Base-by-base conservation (phyloP, 2,888 invertebrate species). In the Acleris sparsana region DNA sequence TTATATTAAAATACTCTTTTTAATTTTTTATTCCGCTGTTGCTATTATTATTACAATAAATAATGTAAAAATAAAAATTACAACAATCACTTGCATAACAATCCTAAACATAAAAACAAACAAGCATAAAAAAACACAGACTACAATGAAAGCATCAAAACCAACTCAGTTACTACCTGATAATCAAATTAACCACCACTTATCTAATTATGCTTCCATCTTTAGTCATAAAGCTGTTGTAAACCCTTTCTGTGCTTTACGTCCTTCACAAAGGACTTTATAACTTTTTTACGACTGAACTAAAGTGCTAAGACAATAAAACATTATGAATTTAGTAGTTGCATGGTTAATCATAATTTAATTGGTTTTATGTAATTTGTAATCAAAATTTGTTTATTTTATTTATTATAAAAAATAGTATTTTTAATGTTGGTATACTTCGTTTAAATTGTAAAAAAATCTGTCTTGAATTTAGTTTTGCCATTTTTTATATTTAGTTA, bases 241-340 rank as follows among this genome's bases (percentile, higher is more conserved):
- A 76, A 75, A 78, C 81, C 80, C 79, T 81, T 79, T 80, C 74
- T 75, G 70, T 67, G 76, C 71, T 77, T 75, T 75, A 79, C 70
- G 73, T 67, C 72, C 62, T 75, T 71, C 75, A 79, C 82, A 80
- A 81, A 80, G 79, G 78, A 72, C 46, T 46, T 46, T 77, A 73
- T 74, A 73, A 70, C 68, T 67, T 80, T 80, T 39, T 82, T 80
- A 82, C 80, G 80, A 81, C 66, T 74, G 62, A 64, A 7, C 71
- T 71, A 76, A 76, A 80, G 78, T 79, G 75, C 74, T 63, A 62
- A 61, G 66, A 72, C 72, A 71, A 73, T 72, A 71, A 69, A 68
- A 69, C 65, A 71, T 73, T 70, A 70, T 68, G 71, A 59, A 58
- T 53, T 71, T 67, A 63, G 33, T 53, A 51, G 63, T 64, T 39